These are phyloP conservation scores for Platyrinchus mystaceus DNA, from an alignment of 2,797 vertebrate genomes.

Conservation along the genomic window DNA sequence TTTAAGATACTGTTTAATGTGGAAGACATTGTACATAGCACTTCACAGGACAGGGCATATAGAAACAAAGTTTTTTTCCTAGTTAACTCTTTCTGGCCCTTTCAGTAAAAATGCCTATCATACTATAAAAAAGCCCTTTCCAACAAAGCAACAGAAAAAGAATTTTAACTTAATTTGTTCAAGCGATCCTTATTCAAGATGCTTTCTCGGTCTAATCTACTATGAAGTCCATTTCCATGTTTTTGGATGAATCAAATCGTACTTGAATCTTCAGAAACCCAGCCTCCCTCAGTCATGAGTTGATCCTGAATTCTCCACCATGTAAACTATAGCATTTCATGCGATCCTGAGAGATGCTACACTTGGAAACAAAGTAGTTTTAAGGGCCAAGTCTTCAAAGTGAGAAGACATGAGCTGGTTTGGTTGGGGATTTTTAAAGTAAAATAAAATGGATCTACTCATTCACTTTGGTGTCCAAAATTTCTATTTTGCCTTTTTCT, in stretches of 20 bases:
- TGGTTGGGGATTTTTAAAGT: background rate
- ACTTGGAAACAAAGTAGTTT: background rate
- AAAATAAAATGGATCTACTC: conserved; percentile 27
- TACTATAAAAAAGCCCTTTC: background rate
- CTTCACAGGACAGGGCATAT: background rate
- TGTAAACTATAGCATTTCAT: background rate
- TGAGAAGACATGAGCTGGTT: background rate
- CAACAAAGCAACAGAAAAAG: background rate
- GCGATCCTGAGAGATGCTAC: background rate
- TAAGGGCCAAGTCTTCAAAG: background rate
- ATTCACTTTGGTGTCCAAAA: conserved; percentile 72
- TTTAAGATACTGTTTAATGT: background rate
- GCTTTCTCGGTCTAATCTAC: background rate
- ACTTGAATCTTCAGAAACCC: background rate
- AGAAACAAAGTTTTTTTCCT: background rate
- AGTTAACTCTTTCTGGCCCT: background rate
- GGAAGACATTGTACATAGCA: background rate
- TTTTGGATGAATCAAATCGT: background rate
- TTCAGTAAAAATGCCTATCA: background rate
- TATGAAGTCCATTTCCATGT: background rate
- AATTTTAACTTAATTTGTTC: background rate
- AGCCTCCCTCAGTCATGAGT: background rate
- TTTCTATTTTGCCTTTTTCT: conserved; percentile 81
- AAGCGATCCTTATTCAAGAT: background rate
- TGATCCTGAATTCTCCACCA: background rate